These are phyloP conservation scores for Chymomyza caudatula DNA, from an alignment of 2,888 invertebrate species.

Conservation along the genomic window DNA sequence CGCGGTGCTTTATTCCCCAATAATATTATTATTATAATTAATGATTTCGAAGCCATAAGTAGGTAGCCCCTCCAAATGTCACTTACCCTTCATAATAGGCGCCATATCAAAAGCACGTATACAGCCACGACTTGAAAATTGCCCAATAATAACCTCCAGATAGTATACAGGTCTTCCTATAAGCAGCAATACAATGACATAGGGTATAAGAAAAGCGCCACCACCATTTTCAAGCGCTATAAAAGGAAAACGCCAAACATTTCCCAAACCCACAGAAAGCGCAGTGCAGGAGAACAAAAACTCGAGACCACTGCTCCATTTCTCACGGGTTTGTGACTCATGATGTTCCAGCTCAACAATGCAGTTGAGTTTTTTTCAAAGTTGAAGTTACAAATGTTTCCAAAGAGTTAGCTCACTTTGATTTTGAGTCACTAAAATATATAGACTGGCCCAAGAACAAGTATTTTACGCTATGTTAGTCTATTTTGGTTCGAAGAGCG, in stretches of 20 bases:
- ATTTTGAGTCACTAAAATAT: no score
- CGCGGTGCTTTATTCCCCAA: neutral
- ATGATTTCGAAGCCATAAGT: no score
- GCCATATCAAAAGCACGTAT: conserved; percentile 83
- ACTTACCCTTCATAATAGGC: conserved; percentile 84
- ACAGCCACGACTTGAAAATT: conserved; percentile 85
- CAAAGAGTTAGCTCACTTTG: no score
- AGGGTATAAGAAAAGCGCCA: conserved; percentile 84
- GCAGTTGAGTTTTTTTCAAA: no score
- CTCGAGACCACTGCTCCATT: conserved; percentile 82
- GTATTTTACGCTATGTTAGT: no score
- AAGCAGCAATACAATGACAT: conserved; percentile 81
- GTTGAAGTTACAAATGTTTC: no score
- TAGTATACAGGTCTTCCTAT: conserved; percentile 85
- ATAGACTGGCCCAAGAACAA: no score
- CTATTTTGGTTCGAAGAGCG: no score
- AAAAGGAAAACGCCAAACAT: conserved; percentile 84
- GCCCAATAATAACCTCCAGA: conserved; percentile 85
- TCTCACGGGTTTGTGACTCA: conserved; percentile 54
- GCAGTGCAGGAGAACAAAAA: conserved; percentile 82
- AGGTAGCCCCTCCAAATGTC: no score
- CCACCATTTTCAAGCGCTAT: conserved; percentile 84
- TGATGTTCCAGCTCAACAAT: neutral
- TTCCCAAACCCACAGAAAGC: conserved; percentile 83
- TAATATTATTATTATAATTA: no score